Percentiles rank a stretch among this genome's conserved stretches.
Evolutionary conservation across 1,140 invertebrate genomes (phyloP).

Genomic region (Nixonia krombeini): DNA sequence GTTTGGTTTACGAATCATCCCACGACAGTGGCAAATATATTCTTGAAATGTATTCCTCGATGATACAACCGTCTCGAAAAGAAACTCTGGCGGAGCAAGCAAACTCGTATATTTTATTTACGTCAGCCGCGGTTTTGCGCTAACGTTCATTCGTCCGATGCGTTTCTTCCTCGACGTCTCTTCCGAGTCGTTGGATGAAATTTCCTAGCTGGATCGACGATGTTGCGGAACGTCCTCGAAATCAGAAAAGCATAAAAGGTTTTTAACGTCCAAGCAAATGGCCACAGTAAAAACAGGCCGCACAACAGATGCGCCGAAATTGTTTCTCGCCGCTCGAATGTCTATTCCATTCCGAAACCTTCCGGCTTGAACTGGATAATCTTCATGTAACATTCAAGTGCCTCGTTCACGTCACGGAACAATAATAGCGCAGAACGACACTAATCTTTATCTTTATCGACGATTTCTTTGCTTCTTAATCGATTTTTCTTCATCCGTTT

Average conservation of each 20-base stretch:
- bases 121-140: constrained; percentile 26
- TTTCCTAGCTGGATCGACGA: constrained; percentile 1
- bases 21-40: too few relatives aligned
- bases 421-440: constrained; percentile 24
- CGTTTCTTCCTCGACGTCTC: constrained; percentile 18
- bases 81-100: constrained; percentile 40
- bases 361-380: constrained; percentile 22
- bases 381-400: constrained; percentile 33
- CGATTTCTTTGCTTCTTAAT: constrained; percentile 22
- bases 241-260: too few relatives aligned
- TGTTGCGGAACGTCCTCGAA: too few relatives aligned
- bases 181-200: constrained; percentile 1
- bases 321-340: neutral
- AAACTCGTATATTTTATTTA: constrained; percentile 45
- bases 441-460: constrained; percentile 27
- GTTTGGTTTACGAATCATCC: too few relatives aligned
- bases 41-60: constrained; percentile 28
- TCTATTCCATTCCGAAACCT: constrained; percentile 10
- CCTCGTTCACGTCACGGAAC: constrained; percentile 24
- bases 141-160: constrained; percentile 11
- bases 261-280: too few relatives aligned
- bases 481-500: constrained; percentile 14
- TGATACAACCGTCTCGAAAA: constrained; percentile 22
- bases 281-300: too few relatives aligned
- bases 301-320: neutral